Percentiles rank a stretch among this genome's conserved stretches.
phyloP scores from a whole-genome alignment of 2,113 vertebrate genomes.

The Paradoxurus hermaphroditus region DNA sequence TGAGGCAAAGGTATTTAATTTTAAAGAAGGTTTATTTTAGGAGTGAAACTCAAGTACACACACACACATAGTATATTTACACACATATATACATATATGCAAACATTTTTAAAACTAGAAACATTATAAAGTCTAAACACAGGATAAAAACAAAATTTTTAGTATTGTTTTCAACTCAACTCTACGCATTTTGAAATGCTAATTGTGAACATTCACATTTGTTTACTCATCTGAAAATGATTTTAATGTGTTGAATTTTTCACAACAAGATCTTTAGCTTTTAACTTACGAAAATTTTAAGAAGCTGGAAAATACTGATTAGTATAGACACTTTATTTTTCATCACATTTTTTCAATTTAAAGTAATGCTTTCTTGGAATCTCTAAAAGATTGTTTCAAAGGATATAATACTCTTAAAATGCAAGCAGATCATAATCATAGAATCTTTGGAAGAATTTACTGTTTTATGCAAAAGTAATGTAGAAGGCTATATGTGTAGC shows the following conservation, averaged over 20 bases:
- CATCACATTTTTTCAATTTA: neutral
- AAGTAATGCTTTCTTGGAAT: neutral
- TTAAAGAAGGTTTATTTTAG: neutral
- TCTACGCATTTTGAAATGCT: neutral
- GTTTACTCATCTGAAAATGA: neutral
- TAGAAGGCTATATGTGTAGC: neutral
- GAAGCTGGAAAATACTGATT: neutral
- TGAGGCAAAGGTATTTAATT: neutral
- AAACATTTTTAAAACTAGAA: neutral
- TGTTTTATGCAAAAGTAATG: neutral
- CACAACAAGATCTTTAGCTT: neutral
- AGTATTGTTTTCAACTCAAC: neutral
- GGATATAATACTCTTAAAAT: neutral
- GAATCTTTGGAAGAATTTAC: neutral
- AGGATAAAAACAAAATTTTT: neutral
- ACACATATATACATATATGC: neutral
- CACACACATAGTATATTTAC: neutral
- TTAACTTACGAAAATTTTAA: neutral
- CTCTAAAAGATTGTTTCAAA: neutral
- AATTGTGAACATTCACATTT: neutral
- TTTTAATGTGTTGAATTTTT: neutral
- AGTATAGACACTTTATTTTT: neutral
- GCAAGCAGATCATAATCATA: neutral
- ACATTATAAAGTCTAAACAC: neutral
- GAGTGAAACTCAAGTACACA: neutral